phyloP scores from a whole-genome alignment of 2,797 vertebrate species.

The Taenioides sp. region DNA sequence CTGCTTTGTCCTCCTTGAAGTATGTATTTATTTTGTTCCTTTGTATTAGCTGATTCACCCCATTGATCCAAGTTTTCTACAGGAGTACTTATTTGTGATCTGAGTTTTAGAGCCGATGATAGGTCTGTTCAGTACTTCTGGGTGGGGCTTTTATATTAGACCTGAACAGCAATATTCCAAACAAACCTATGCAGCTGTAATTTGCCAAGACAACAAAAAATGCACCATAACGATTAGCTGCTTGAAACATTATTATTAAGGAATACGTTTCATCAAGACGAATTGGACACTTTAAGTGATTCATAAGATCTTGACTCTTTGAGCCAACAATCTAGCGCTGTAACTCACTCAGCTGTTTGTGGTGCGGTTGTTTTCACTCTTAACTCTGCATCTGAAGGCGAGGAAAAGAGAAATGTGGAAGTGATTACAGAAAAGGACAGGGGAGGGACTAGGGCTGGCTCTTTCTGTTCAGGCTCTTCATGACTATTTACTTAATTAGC shows the following conservation, averaged over 20 bases:
- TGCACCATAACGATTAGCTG: no score
- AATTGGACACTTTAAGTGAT: background rate
- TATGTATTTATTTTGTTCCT: background rate
- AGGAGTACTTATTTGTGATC: background rate
- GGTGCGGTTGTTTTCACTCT: slow-evolving; percentile 54
- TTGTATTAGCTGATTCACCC: no score
- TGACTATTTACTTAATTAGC: slow-evolving; percentile 68
- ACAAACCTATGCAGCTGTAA: background rate
- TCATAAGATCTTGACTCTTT: background rate
- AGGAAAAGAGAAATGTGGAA: slow-evolving; percentile 70
- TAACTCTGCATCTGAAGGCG: slow-evolving; percentile 41
- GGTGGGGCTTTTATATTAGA: background rate
- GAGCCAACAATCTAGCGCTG: background rate
- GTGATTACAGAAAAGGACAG: slow-evolving; percentile 67
- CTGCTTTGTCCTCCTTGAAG: slow-evolving; percentile 34
- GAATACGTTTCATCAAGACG: background rate
- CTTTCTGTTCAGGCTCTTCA: slow-evolving; percentile 53
- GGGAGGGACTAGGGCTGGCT: slow-evolving; percentile 65
- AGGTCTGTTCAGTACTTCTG: background rate
- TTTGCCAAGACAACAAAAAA: background rate
- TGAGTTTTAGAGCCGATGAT: background rate
- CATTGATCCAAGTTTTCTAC: background rate
- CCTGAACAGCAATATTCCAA: background rate
- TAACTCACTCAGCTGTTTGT: slow-evolving; percentile 20
- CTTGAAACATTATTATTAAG: no score